A percentile compares a stretch with the other conserved stretches of the same genome.
Conservation (phyloP, 2,113 vertebrate genomes). For the Phalacrocorax pelagicus region DNA sequence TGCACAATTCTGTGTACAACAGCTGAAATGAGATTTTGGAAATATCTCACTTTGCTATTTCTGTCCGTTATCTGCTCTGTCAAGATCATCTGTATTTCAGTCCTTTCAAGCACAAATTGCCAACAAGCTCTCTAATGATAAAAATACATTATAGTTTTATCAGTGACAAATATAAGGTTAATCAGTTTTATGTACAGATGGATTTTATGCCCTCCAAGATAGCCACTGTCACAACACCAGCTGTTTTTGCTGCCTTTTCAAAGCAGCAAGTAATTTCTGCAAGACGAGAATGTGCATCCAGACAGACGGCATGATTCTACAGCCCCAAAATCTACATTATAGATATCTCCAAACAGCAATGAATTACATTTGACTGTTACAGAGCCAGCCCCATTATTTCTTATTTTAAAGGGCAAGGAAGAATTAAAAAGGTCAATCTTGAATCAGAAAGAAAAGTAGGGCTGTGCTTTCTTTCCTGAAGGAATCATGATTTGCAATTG, state of each 20-base stretch:
- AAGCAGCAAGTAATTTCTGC: not conserved
- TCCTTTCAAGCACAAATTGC: not conserved
- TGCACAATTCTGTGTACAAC: not conserved
- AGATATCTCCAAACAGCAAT: not conserved
- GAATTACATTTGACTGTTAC: not conserved
- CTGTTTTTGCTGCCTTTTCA: not conserved
- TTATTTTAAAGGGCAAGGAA: not conserved
- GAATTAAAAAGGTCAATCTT: not conserved
- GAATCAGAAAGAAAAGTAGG: not conserved
- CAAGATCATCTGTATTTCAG: not conserved
- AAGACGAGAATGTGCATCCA: not conserved
- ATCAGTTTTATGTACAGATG: not conserved
- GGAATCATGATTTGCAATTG: not conserved
- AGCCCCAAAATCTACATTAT: not conserved
- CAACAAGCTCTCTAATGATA: not conserved
- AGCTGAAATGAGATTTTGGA: not conserved
- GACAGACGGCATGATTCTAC: not conserved
- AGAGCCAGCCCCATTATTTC: not conserved
- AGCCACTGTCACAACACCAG: not conserved
- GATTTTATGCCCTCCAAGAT: not conserved
- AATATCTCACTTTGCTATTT: not conserved
- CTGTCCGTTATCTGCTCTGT: not conserved
- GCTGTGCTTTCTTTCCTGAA: not conserved
- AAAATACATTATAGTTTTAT: not conserved
- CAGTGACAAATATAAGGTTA: not conserved